A percentile compares a stretch with the other conserved stretches of the same genome.
phyloP scores from a whole-genome alignment of 2,797 vertebrate species.

The Epinephelus coioides region DNA sequence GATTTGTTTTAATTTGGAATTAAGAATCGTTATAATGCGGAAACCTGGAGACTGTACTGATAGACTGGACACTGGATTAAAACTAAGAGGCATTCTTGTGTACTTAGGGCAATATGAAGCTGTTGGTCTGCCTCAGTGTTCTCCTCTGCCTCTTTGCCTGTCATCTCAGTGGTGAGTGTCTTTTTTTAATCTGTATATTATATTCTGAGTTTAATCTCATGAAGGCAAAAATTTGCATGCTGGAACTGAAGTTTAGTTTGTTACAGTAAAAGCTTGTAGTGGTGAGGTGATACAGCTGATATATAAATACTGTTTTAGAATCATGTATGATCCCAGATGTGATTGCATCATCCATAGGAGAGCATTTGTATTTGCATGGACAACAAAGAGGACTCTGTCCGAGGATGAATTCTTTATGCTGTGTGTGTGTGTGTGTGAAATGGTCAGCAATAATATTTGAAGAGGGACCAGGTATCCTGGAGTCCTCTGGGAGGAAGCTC shows the following conservation, averaged over 20 bases:
- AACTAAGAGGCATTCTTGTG: neutral
- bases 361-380: conserved; percentile 41
- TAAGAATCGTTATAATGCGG: neutral
- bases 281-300: neutral
- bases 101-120: conserved; percentile 78
- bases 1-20: rapidly evolving
- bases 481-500: conserved; percentile 54
- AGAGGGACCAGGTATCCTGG: conserved; percentile 70
- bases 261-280: neutral
- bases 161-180: conserved; percentile 76
- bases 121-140: conserved; percentile 63
- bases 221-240: neutral
- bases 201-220: neutral
- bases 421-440: conserved; percentile 32
- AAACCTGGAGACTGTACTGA: neutral
- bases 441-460: conserved; percentile 76
- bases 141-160: conserved; percentile 73
- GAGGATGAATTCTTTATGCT: conserved; percentile 32
- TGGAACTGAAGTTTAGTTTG: neutral
- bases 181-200: conserved; percentile 1
- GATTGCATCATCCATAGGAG: conserved; percentile 17
- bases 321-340: conserved; percentile 23
- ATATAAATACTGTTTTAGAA: neutral
- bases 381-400: conserved; percentile 70
- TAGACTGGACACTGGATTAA: neutral